A percentile compares a stretch with the other conserved stretches of the same genome.
Evolutionary conservation across 2,888 invertebrate genomes (phyloP).

Genomic region (Oscheius sp.): DNA sequence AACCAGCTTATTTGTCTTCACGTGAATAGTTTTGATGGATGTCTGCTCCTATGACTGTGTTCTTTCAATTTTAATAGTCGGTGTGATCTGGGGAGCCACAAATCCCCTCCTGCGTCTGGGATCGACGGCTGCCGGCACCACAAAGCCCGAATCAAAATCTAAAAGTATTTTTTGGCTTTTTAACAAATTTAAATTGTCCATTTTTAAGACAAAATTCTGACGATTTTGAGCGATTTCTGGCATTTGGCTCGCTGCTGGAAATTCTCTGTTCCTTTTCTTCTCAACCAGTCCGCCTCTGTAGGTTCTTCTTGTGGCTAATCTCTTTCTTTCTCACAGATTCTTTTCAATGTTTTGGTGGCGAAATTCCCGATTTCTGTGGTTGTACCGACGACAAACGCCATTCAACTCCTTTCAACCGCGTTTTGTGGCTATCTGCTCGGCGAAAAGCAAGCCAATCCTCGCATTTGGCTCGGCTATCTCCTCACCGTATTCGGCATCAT

Average conservation of each 20-base stretch:
- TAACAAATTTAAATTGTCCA: not conserved
- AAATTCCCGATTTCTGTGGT: constrained; percentile 45
- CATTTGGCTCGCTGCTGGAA: constrained; percentile 36
- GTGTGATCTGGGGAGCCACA: constrained; percentile 52
- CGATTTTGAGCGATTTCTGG: constrained; percentile 28
- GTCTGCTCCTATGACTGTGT: constrained; percentile 37
- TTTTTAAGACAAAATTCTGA: constrained; percentile 9
- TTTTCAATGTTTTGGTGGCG: constrained; percentile 44
- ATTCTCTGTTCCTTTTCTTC: constrained; percentile 41
- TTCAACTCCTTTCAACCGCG: constrained; percentile 41
- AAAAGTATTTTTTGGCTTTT: not conserved
- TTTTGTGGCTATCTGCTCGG: constrained; percentile 38
- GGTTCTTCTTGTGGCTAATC: not conserved
- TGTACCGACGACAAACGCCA: constrained; percentile 46
- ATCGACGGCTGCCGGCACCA: constrained; percentile 13
- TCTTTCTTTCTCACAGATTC: constrained; percentile 29
- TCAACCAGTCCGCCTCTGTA: constrained; percentile 47
- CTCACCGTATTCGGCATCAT: constrained; percentile 33
- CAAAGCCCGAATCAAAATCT: not conserved
- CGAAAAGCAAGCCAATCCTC: constrained; percentile 25
- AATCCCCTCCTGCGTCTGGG: constrained; percentile 49
- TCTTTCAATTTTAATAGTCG: constrained; percentile 33
- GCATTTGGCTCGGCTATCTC: constrained; percentile 32
- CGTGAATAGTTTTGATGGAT: no score
- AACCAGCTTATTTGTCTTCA: no score